Conservation (phyloP, 2,113 vertebrate genomes). For the Mastomys natalensis region DNA sequence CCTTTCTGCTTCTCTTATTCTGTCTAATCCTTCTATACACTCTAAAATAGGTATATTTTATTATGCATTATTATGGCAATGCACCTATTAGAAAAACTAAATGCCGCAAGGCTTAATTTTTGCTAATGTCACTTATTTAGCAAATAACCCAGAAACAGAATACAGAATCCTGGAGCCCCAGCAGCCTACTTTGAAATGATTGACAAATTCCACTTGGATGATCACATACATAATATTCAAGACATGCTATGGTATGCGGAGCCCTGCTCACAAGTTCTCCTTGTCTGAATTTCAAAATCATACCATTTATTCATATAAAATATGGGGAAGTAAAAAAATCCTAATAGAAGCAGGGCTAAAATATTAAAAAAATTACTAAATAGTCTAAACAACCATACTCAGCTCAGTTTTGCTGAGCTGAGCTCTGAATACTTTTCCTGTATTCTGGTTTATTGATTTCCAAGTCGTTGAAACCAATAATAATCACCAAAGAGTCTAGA, state of each 20-base stretch:
- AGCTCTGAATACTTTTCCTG: not conserved
- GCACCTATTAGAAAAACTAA: slow-evolving; percentile 8
- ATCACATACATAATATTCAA: not conserved
- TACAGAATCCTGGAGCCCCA: not conserved
- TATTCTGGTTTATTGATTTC: accelerated
- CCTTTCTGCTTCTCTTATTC: not conserved
- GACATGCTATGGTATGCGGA: not conserved
- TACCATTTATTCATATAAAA: not conserved
- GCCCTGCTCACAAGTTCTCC: not conserved
- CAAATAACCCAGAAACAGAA: not conserved
- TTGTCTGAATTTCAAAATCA: slow-evolving; percentile 2
- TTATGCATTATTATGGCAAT: not conserved
- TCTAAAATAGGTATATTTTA: not conserved
- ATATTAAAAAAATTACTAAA: not conserved
- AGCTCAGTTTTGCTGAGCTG: not conserved
- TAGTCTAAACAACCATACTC: not conserved
- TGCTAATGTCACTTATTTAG: not conserved
- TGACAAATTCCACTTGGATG: not conserved
- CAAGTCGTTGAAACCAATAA: not conserved
- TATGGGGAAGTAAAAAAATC: not conserved
- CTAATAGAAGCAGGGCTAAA: not conserved
- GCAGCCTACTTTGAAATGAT: not conserved
- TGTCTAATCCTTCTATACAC: not conserved
- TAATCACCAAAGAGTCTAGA: not conserved
- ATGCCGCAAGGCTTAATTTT: not conserved